Percentiles rank a stretch among this genome's conserved stretches.
These are phyloP conservation scores for Rhadinocentrus ornatus DNA, from an alignment of 2,797 vertebrate species.

Conservation along the genomic window DNA sequence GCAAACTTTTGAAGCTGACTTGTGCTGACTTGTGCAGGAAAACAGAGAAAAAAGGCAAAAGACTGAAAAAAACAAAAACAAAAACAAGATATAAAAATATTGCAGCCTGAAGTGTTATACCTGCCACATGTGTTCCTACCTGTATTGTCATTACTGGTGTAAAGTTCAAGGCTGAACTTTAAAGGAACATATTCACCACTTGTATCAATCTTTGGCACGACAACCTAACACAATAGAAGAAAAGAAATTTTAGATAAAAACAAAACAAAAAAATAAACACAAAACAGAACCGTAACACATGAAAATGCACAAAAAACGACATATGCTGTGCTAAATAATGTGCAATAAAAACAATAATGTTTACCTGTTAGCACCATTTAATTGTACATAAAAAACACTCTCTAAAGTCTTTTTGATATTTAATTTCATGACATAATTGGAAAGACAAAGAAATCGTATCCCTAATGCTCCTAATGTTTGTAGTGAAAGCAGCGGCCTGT, in stretches of 20 bases:
- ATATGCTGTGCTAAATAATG: too few relatives aligned
- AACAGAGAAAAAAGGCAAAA: neutral
- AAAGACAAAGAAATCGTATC: neutral
- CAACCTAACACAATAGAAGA: slow-evolving; percentile 78
- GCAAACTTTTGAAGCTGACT: neutral
- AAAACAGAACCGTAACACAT: too few relatives aligned
- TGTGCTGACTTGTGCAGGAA: slow-evolving; percentile 7
- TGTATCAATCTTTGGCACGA: slow-evolving; percentile 77
- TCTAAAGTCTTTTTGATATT: neutral
- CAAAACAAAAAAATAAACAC: too few relatives aligned
- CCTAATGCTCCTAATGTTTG: too few relatives aligned
- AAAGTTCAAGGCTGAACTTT: slow-evolving; percentile 85
- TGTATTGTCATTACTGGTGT: slow-evolving; percentile 60
- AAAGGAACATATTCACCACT: slow-evolving; percentile 83
- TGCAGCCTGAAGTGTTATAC: slow-evolving; percentile 16
- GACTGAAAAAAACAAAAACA: slow-evolving; percentile 9
- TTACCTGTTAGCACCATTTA: too few relatives aligned
- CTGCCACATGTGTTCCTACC: slow-evolving; percentile 48
- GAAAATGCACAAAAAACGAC: too few relatives aligned
- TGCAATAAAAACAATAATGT: too few relatives aligned
- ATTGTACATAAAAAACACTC: neutral
- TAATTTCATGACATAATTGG: neutral
- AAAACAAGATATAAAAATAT: neutral
- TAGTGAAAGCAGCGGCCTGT: too few relatives aligned
- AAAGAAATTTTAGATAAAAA: too few relatives aligned